These are phyloP conservation scores for Oryzias celebensis DNA, from an alignment of 2,113 vertebrate genomes.

Conservation along the genomic window DNA sequence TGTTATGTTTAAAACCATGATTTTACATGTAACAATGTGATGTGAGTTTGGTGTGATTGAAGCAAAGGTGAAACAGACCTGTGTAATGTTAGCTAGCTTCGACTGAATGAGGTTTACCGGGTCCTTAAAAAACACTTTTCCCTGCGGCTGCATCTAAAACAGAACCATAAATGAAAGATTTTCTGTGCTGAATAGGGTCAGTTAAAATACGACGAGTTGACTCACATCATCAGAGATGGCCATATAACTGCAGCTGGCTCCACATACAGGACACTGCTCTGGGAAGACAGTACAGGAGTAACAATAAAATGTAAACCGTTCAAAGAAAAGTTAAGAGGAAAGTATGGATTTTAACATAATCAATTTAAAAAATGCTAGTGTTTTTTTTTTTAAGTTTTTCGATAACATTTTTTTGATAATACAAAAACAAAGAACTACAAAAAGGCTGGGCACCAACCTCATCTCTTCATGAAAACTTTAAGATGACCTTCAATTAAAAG, in stretches of 20 bases:
- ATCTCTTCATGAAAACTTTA: too few species aligned
- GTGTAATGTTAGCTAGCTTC: constrained; percentile 77
- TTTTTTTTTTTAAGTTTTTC: too few species aligned
- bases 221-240: constrained; percentile 83
- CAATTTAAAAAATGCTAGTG: too few species aligned
- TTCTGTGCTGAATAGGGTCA: neutral
- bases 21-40: too few species aligned
- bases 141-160: constrained; percentile 83
- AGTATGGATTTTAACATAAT: neutral
- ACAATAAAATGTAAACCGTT: neutral
- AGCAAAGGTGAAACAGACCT: constrained; percentile 68
- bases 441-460: too few species aligned
- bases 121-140: constrained; percentile 84
- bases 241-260: constrained; percentile 79
- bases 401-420: too few species aligned
- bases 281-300: constrained; percentile 1
- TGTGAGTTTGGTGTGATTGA: too few species aligned
- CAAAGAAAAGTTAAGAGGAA: neutral
- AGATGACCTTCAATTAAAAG: too few species aligned
- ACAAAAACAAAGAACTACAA: too few species aligned
- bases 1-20: too few species aligned
- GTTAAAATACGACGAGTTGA: constrained; percentile 11
- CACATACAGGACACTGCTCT: constrained; percentile 84
- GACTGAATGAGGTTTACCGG: constrained; percentile 77
- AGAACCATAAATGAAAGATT: constrained; percentile 1